Percentiles rank a stretch among this genome's conserved stretches.
Evolutionary conservation across 1,140 invertebrate genomes (phyloP).

Genomic region (Uloborus diversus): DNA sequence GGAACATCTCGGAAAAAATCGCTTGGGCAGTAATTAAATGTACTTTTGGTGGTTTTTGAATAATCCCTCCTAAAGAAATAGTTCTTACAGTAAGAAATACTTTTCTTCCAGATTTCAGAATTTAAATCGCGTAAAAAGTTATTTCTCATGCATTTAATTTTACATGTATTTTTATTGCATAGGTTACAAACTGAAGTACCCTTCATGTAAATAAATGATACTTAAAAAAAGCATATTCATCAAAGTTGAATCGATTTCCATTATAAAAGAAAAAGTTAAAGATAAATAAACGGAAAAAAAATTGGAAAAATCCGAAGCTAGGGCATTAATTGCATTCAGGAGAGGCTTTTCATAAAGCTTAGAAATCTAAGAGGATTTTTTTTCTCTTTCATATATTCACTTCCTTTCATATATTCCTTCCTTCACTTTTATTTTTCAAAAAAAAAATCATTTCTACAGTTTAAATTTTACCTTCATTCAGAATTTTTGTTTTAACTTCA

Average conservation of each 20-base stretch:
- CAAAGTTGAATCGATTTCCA: constrained; percentile 46
- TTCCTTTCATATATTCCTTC: constrained; percentile 34
- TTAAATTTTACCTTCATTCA: no score
- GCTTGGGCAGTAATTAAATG: no score
- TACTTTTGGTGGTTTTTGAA: no score
- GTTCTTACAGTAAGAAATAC: no score
- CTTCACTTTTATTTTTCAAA: constrained; percentile 18
- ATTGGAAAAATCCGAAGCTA: constrained; percentile 13
- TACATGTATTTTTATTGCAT: no score
- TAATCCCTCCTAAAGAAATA: no score
- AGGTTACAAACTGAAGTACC: constrained; percentile 2
- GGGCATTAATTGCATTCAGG: constrained; percentile 43
- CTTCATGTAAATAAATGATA: constrained; percentile 36
- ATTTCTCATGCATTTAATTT: no score
- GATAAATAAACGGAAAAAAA: constrained; percentile 11
- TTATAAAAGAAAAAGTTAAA: constrained; percentile 30
- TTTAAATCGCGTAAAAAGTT: no score
- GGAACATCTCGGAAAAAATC: no score
- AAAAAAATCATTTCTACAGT: no score
- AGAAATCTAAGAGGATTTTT: constrained; percentile 26
- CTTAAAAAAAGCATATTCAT: constrained; percentile 26
- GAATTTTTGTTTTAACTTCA: no score
- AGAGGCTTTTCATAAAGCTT: constrained; percentile 29
- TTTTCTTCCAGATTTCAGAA: no score
- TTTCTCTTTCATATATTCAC: constrained; percentile 16